Evolutionary conservation across 2,113 vertebrate species (phyloP).

Genomic region (Anoplopoma fimbria): DNA sequence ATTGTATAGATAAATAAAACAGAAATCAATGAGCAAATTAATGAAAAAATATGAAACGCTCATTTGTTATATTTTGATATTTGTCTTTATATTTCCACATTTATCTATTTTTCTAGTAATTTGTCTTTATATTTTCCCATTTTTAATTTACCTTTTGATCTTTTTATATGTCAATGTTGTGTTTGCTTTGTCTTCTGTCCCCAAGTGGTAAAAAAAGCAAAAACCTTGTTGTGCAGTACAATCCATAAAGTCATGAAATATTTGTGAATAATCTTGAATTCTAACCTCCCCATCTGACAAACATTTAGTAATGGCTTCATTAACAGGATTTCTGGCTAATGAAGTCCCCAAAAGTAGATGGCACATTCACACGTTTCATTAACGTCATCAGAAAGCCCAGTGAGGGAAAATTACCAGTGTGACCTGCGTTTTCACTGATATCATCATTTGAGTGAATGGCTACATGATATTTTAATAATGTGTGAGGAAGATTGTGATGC

Average conservation of each 20-base stretch:
- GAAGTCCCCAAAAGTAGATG: not conserved
- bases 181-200: not conserved
- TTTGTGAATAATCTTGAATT: not conserved
- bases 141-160: not conserved
- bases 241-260: not conserved
- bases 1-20: not conserved
- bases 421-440: not conserved
- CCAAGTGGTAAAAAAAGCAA: too few species aligned
- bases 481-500: not conserved
- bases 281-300: not conserved
- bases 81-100: too few species aligned
- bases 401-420: not conserved
- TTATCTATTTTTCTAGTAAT: too few species aligned
- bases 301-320: not conserved
- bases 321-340: not conserved
- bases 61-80: too few species aligned
- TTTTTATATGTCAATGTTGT: not conserved
- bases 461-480: constrained; percentile 7
- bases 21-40: too few species aligned
- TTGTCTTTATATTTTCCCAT: not conserved
- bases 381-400: not conserved
- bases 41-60: too few species aligned
- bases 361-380: constrained; percentile 7
- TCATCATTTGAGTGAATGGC: not conserved
- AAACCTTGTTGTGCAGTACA: too few species aligned